A percentile compares a stretch with the other conserved stretches of the same genome.
Evolutionary conservation across 1,140 invertebrate genomes (phyloP).

Genomic region (Drosophila aff.): DNA sequence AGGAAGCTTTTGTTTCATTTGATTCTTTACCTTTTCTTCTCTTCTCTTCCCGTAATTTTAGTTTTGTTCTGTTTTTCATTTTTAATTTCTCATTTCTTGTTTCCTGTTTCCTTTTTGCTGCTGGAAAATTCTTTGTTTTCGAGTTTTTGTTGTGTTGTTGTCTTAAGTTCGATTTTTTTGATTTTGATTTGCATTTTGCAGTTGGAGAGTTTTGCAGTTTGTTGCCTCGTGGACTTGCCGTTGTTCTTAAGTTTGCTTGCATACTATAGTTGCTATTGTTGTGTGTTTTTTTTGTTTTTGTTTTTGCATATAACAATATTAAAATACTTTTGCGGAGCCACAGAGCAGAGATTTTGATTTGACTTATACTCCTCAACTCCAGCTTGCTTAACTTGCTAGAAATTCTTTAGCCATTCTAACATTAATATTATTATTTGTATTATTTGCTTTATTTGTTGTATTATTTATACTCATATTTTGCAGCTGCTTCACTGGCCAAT

Average conservation of each 20-base stretch:
- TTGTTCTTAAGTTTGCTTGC: slow-evolving; percentile 20
- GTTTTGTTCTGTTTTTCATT: not conserved
- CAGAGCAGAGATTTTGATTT: slow-evolving; percentile 32
- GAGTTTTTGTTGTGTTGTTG: slow-evolving; percentile 35
- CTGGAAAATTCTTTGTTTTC: not conserved
- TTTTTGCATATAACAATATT: slow-evolving; percentile 47
- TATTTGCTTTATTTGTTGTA: not conserved
- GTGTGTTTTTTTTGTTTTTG: slow-evolving; percentile 10
- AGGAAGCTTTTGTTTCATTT: slow-evolving; percentile 45
- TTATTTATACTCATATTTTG: slow-evolving; percentile 2
- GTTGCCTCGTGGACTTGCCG: slow-evolving; percentile 3
- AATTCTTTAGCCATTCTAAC: slow-evolving; percentile 44
- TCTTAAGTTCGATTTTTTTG: slow-evolving; percentile 71
- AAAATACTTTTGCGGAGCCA: slow-evolving; percentile 47
- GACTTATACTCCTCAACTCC: slow-evolving; percentile 31
- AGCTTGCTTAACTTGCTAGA: slow-evolving; percentile 46
- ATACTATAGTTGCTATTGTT: slow-evolving; percentile 19
- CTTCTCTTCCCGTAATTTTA: slow-evolving; percentile 2
- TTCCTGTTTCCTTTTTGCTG: not conserved
- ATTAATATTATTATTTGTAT: slow-evolving; percentile 1
- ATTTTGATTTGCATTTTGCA: slow-evolving; percentile 55
- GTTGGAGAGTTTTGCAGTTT: slow-evolving; percentile 8
- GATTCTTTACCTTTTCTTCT: slow-evolving; percentile 8
- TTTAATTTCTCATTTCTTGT: not conserved
- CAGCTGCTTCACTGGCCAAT: slow-evolving; percentile 30